These are phyloP conservation scores for Phalacrocorax aristotelis DNA, from an alignment of 2,113 vertebrate genomes.

Conservation along the genomic window DNA sequence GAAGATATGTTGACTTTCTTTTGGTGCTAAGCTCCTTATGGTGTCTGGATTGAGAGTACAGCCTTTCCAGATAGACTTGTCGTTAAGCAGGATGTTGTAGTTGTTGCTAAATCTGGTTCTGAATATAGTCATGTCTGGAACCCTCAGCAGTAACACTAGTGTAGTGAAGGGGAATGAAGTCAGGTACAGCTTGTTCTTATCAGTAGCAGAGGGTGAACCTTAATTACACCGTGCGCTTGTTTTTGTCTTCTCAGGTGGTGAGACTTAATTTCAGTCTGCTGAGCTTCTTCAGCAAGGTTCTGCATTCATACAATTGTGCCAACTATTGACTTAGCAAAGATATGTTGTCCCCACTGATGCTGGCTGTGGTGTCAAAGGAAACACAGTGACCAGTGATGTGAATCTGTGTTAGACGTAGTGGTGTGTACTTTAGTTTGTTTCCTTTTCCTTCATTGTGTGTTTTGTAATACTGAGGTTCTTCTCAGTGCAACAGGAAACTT, in stretches of 20 bases:
- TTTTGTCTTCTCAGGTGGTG: background rate
- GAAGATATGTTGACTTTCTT: background rate
- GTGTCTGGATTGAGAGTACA: background rate
- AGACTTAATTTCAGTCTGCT: background rate
- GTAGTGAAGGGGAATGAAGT: background rate
- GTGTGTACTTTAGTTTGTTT: background rate
- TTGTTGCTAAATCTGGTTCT: background rate
- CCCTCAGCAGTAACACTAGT: background rate
- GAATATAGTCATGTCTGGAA: background rate
- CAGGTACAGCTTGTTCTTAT: background rate
- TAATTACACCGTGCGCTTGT: fast-evolving
- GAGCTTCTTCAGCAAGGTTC: background rate
- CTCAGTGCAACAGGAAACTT: background rate
- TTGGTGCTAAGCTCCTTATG: background rate
- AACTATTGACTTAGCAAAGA: background rate
- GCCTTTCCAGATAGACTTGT: background rate
- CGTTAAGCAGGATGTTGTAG: background rate
- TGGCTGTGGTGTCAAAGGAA: background rate
- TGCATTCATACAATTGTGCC: background rate
- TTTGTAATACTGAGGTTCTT: background rate
- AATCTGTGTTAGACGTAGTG: background rate
- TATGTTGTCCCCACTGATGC: background rate
- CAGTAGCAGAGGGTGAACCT: background rate
- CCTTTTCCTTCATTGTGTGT: background rate
- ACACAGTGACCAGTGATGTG: background rate